Conservation (phyloP, 2,113 vertebrate species). For the Rissa tridactyla region DNA sequence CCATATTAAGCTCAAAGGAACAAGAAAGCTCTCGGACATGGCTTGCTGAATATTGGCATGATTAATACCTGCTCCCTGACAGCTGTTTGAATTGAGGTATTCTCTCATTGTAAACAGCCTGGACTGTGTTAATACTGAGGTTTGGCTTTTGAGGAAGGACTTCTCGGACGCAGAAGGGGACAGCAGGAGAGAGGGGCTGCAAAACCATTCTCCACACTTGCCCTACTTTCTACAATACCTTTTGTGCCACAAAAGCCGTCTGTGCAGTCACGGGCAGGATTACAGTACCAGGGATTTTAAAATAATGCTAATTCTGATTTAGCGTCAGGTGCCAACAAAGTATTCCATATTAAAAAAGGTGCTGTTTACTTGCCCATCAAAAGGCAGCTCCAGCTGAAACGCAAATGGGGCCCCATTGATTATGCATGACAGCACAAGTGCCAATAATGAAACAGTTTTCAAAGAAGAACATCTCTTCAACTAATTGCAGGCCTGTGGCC, state of each 20-base stretch:
- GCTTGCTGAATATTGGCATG: slow-evolving; percentile 60
- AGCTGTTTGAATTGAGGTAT: slow-evolving; percentile 46
- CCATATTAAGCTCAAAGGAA: slow-evolving; percentile 70
- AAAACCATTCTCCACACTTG: not conserved
- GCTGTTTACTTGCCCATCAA: not conserved
- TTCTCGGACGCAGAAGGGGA: not conserved
- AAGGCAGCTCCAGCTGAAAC: not conserved
- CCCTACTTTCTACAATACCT: not conserved
- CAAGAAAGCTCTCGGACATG: slow-evolving; percentile 57
- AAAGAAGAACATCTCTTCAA: not conserved
- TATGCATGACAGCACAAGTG: not conserved
- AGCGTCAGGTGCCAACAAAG: not conserved
- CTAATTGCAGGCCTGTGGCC: not conserved
- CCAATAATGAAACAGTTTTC: not conserved
- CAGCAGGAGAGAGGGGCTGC: not conserved
- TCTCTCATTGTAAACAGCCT: slow-evolving; percentile 25
- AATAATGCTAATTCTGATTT: not conserved
- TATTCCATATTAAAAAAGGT: not conserved
- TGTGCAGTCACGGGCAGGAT: not conserved
- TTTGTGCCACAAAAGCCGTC: not conserved
- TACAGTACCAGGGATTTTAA: not conserved
- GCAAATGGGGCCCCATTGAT: not conserved
- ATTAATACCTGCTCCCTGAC: slow-evolving; percentile 63
- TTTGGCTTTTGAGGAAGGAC: not conserved
- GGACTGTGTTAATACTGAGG: slow-evolving; percentile 2